These are phyloP conservation scores for Brachypalpus laphriformis DNA, from an alignment of 2,888 invertebrate genomes.

Conservation along the genomic window DNA sequence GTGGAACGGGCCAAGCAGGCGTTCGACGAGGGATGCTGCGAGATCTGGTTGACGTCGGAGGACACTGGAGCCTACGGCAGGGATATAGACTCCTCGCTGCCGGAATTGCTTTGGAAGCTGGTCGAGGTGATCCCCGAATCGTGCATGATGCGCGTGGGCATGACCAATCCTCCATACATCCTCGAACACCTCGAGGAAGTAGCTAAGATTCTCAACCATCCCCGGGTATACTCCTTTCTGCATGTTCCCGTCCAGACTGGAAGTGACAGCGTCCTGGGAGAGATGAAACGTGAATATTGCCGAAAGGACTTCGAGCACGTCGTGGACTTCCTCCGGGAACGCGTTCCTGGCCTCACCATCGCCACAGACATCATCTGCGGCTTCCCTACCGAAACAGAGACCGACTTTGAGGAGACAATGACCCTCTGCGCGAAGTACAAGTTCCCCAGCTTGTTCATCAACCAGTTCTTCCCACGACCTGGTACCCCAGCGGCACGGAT, in stretches of 20 bases:
- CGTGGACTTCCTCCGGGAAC: slow-evolving; percentile 91
- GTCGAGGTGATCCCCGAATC: slow-evolving; percentile 87
- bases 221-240: slow-evolving; percentile 96
- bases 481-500: slow-evolving; percentile 98
- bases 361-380: slow-evolving; percentile 99
- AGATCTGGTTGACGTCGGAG: slow-evolving; percentile 99
- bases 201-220: slow-evolving; percentile 92
- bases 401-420: slow-evolving; percentile 95
- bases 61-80: slow-evolving; percentile 99
- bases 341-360: slow-evolving; percentile 95
- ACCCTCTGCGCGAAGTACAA: slow-evolving; percentile 91
- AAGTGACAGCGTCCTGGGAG: slow-evolving; percentile 95
- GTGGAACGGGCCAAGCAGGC: slow-evolving; percentile 93
- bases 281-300: slow-evolving; percentile 98
- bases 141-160: slow-evolving; percentile 94
- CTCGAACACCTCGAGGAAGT: slow-evolving; percentile 96
- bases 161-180: slow-evolving; percentile 99
- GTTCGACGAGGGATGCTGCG: slow-evolving; percentile 95
- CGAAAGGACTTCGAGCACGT: slow-evolving; percentile 94
- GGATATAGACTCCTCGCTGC: slow-evolving; percentile 94
- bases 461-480: slow-evolving; percentile 98
- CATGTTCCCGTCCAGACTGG: slow-evolving; percentile 99
- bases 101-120: slow-evolving; percentile 92
- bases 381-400: slow-evolving; percentile 97
- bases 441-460: slow-evolving; percentile 97